These are phyloP conservation scores for Neoaliturus tenellus DNA, from an alignment of 2,888 invertebrate genomes.

Conservation along the genomic window DNA sequence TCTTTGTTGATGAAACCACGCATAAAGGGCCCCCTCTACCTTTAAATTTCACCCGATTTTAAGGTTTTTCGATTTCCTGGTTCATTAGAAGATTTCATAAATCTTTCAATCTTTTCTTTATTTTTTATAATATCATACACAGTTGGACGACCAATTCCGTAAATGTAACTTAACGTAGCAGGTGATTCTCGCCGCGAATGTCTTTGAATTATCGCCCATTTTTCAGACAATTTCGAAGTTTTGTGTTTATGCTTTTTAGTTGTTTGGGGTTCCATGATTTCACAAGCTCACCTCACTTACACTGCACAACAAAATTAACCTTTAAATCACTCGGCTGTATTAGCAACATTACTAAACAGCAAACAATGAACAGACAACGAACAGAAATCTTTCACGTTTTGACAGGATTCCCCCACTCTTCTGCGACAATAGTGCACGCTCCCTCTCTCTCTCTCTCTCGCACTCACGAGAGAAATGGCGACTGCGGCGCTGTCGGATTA, in stretches of 20 bases:
- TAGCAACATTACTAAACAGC: background rate
- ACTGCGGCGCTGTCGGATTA: too few relatives aligned
- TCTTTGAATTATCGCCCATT: background rate
- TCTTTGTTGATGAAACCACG: conserved; percentile 27
- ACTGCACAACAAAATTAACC: background rate
- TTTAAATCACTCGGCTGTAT: background rate
- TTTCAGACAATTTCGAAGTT: background rate
- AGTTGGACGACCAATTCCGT: background rate
- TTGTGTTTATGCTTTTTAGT: background rate
- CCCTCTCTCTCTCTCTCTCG: too few relatives aligned
- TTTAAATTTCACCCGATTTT: background rate
- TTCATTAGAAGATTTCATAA: conserved; percentile 39
- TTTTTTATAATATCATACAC: conserved; percentile 50
- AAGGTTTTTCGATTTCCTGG: background rate
- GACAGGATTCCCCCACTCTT: too few relatives aligned
- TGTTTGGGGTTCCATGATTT: background rate
- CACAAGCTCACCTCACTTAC: background rate
- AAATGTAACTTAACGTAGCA: background rate
- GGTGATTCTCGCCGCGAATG: background rate
- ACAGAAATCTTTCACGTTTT: background rate
- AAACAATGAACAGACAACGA: background rate
- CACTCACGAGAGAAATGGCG: too few relatives aligned
- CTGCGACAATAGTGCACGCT: too few relatives aligned
- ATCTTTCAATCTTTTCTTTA: conserved; percentile 36
- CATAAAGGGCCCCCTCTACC: conserved; percentile 5